A percentile compares a stretch with the other conserved stretches of the same genome.
Conservation (phyloP, 2,797 vertebrate genomes). For the Malurus splendens region DNA sequence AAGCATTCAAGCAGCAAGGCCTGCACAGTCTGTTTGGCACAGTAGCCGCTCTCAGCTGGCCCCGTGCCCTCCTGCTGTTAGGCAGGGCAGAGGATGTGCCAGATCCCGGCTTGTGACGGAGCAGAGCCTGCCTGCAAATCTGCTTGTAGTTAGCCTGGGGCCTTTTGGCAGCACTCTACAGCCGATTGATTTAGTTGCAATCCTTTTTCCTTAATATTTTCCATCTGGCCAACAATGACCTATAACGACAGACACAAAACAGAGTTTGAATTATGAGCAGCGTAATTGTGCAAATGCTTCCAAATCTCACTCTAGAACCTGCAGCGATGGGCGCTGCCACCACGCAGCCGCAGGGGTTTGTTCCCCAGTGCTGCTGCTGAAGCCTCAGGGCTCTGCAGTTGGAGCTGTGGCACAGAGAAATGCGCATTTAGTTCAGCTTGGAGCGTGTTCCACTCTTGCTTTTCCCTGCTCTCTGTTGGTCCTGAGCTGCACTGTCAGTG, state of each 20-base stretch:
- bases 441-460: not conserved
- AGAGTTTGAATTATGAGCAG: conserved; percentile 77
- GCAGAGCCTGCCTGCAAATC: conserved; percentile 72
- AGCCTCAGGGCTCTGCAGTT: accelerated
- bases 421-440: not conserved
- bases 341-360: not conserved
- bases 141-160: conserved; percentile 78
- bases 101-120: conserved; percentile 63
- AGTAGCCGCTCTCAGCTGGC: conserved; percentile 75
- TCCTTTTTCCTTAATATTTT: conserved; percentile 83
- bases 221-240: conserved; percentile 87
- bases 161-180: conserved; percentile 68
- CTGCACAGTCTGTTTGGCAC: conserved; percentile 81
- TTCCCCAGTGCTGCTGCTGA: not conserved
- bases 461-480: not conserved
- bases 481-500: accelerated
- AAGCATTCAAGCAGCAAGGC: conserved; percentile 77
- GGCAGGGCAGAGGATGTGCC: conserved; percentile 71
- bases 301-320: conserved; percentile 67
- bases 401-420: not conserved
- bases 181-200: conserved; percentile 80
- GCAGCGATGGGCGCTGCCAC: not conserved
- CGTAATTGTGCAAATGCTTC: conserved; percentile 66
- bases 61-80: conserved; percentile 72
- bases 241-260: conserved; percentile 78